Conservation (phyloP, 2,888 invertebrate species). For the Luffia ferchaultella region DNA sequence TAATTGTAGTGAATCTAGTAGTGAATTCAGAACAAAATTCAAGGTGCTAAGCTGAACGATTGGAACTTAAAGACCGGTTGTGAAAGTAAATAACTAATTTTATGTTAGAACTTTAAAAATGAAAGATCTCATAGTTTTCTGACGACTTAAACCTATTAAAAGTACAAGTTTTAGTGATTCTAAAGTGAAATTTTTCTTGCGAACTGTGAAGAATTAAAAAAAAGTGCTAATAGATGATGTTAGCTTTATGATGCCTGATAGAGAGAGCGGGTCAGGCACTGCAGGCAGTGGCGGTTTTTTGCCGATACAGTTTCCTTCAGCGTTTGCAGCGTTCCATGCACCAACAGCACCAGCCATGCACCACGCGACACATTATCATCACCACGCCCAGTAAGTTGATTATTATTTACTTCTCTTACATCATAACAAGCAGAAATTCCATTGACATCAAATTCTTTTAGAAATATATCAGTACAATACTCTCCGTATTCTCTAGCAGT, state of each 20-base stretch:
- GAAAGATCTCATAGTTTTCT: too few relatives aligned
- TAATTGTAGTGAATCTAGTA: background rate
- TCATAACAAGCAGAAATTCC: too few relatives aligned
- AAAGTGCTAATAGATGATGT: background rate
- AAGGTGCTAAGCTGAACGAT: constrained; percentile 4
- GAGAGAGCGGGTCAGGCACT: constrained; percentile 64
- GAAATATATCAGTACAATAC: too few relatives aligned
- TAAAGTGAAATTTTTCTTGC: background rate
- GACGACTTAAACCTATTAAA: too few relatives aligned
- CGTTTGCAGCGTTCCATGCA: constrained; percentile 69
- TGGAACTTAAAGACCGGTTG: too few relatives aligned
- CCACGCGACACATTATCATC: constrained; percentile 61
- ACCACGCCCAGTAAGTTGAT: constrained; percentile 56
- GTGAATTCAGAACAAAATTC: background rate
- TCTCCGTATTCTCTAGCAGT: too few relatives aligned
- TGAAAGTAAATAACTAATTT: too few relatives aligned
- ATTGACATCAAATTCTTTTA: too few relatives aligned
- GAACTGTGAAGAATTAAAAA: background rate
- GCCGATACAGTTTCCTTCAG: constrained; percentile 65
- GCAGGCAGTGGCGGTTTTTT: constrained; percentile 65
- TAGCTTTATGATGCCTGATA: constrained; percentile 52
- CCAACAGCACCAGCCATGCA: constrained; percentile 65
- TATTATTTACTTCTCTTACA: background rate
- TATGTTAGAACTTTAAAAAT: too few relatives aligned
- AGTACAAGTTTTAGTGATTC: background rate